These are phyloP conservation scores for Pseudomugil gertrudae DNA, from an alignment of 2,797 vertebrate species.

Conservation along the genomic window DNA sequence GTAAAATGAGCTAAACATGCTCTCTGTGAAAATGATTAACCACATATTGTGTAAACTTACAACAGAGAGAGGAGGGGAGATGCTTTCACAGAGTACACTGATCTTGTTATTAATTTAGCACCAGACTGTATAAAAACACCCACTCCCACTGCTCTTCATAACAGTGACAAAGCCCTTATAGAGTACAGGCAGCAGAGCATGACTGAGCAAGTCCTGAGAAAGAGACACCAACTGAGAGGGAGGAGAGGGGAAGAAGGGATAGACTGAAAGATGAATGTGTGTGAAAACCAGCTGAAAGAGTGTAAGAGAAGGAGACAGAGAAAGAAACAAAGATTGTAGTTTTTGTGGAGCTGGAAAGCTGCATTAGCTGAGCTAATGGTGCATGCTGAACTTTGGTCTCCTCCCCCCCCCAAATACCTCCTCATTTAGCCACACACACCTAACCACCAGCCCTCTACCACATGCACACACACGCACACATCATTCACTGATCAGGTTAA, in stretches of 20 bases:
- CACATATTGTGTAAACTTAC: constrained; percentile 12
- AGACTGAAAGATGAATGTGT: constrained; percentile 38
- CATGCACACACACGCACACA: not conserved
- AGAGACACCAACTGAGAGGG: constrained; percentile 31
- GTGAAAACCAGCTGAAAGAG: constrained; percentile 53
- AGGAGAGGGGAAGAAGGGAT: constrained; percentile 12
- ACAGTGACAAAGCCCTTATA: constrained; percentile 70
- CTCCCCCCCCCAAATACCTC: constrained; percentile 41
- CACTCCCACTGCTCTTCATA: constrained; percentile 51
- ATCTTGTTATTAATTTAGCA: constrained; percentile 56
- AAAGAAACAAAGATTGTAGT: constrained; percentile 50
- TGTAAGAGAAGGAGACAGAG: constrained; percentile 44
- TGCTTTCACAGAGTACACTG: constrained; percentile 17
- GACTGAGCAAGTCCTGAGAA: constrained; percentile 61
- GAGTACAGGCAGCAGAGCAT: constrained; percentile 74
- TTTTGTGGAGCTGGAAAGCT: constrained; percentile 47
- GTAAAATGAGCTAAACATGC: constrained; percentile 5
- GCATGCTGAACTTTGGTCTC: constrained; percentile 41
- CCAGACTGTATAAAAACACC: constrained; percentile 37
- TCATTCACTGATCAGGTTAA: not conserved
- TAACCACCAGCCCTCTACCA: constrained; percentile 13
- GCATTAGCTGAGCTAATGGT: constrained; percentile 71
- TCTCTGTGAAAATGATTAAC: constrained; percentile 15
- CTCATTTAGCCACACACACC: constrained; percentile 17
- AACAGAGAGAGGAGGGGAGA: not conserved